phyloP scores from a whole-genome alignment of 2,113 vertebrate genomes.

The Anser brachyrhynchus region DNA sequence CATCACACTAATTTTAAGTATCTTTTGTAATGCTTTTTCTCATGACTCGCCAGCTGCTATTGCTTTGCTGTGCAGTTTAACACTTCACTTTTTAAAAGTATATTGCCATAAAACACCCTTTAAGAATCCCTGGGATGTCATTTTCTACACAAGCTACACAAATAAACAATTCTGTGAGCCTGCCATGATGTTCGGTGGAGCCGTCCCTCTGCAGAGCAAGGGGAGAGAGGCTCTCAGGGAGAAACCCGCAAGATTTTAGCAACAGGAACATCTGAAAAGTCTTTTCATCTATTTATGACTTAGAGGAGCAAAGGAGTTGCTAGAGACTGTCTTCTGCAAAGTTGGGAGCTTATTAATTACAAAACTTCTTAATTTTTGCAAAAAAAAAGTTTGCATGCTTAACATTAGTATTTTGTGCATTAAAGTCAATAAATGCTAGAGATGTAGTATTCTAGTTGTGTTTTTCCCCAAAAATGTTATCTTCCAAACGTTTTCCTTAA shows the following conservation, averaged over 20 bases:
- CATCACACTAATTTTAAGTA: not conserved
- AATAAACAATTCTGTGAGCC: not conserved
- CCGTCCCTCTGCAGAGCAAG: rapidly evolving
- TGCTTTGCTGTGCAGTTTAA: not conserved
- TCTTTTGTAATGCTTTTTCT: not conserved
- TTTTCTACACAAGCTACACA: not conserved
- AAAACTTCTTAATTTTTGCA: not conserved
- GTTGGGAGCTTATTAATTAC: not conserved
- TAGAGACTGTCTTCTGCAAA: not conserved
- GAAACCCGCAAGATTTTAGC: not conserved
- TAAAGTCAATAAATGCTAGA: not conserved
- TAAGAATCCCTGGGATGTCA: not conserved
- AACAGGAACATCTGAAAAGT: not conserved
- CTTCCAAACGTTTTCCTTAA: not conserved
- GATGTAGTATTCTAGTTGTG: not conserved
- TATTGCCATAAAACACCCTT: not conserved
- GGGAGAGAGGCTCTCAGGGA: not conserved
- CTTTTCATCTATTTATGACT: not conserved
- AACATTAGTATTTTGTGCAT: not conserved
- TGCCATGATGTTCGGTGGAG: not conserved
- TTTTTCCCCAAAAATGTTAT: not conserved
- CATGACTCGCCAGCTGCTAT: not conserved
- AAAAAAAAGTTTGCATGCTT: not conserved
- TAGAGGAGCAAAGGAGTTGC: not conserved
- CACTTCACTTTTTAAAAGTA: not conserved